phyloP scores from a whole-genome alignment of 2,888 invertebrate species.

The Mesodorylaimus sp. region DNA sequence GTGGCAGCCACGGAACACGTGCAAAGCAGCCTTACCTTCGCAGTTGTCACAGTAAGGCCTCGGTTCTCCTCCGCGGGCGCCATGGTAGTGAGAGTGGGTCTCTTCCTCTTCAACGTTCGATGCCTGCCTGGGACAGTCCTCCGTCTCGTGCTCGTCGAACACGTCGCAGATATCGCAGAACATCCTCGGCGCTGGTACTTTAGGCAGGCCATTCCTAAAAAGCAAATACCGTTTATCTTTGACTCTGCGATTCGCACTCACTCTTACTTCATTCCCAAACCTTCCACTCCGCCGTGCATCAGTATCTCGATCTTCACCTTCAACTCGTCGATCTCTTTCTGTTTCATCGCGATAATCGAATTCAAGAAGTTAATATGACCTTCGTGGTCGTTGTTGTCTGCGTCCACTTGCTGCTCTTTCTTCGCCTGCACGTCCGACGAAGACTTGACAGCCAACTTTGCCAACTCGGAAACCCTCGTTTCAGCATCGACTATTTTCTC shows the following conservation, averaged over 20 bases:
- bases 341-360: constrained; percentile 88
- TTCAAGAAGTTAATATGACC: constrained; percentile 57
- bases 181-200: constrained; percentile 48
- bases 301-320: constrained; percentile 52
- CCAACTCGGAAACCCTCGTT: not conserved
- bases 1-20: constrained; percentile 1
- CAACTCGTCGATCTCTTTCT: too few species aligned
- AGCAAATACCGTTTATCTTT: too few species aligned
- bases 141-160: constrained; percentile 90
- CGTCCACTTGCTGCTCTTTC: not conserved
- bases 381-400: not conserved
- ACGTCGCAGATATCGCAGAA: constrained; percentile 95
- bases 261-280: too few species aligned
- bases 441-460: not conserved
- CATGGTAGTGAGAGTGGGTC: not conserved
- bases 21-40: constrained; percentile 47
- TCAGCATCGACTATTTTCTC: not conserved
- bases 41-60: constrained; percentile 78
- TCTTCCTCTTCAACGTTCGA: not conserved
- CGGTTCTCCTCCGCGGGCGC: constrained; percentile 32
- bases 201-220: constrained; percentile 15
- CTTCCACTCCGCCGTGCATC: constrained; percentile 2
- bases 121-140: constrained; percentile 57
- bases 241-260: too few species aligned
- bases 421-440: not conserved